Base-by-base conservation (phyloP, 2,113 vertebrate genomes). In the Lepisosteus oculatus region DNA sequence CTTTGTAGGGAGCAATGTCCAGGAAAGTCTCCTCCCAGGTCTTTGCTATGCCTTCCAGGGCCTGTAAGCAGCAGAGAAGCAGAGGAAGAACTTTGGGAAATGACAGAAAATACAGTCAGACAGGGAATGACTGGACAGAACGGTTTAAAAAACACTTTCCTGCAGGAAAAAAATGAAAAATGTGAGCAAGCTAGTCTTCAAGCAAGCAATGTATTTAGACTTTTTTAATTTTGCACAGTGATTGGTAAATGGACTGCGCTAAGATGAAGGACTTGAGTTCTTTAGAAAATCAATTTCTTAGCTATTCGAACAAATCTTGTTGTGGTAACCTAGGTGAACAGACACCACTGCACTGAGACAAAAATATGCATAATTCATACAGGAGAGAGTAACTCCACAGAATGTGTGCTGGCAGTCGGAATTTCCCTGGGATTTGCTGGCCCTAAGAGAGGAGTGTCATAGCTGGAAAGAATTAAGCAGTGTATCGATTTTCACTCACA, bases 1-100 rank as follows among this genome's bases (percentile, higher is more conserved):
- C 87, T 80, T 91, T 92, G 78, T 89, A 90, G 5, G 86, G 82
- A 13, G 78, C 72, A 41, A 93, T 79, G 74, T 93, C 90, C 13
- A 90, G 80, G 47, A 74, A 74, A 1, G 61, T 88, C 51, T 75
- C 70, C n/a, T 88, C 81, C 89, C 89, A 92, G 5, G 85, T 91
- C 76, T 76, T 83, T 3, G 78, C 70, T 43, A 93, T 92, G 80
- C 80, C 82, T 67, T 90, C 78, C 72, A 92, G 82, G n/a, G 78
- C 81, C 90, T 92, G 66, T 29, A 29, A 14, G 9, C 14, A 54
- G 61, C 69, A 70, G 62, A 14, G 41, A 2, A 61, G 56, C 17
- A 62, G 1, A 29, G 12, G 13, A 64, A 12, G 29, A 8, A 15
- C 17, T 29, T 29, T 29, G 41, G 17, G 8, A 41, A 17, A 6